phyloP scores from a whole-genome alignment of 2,888 invertebrate species.

The Caenorhabditis macrosperma region DNA sequence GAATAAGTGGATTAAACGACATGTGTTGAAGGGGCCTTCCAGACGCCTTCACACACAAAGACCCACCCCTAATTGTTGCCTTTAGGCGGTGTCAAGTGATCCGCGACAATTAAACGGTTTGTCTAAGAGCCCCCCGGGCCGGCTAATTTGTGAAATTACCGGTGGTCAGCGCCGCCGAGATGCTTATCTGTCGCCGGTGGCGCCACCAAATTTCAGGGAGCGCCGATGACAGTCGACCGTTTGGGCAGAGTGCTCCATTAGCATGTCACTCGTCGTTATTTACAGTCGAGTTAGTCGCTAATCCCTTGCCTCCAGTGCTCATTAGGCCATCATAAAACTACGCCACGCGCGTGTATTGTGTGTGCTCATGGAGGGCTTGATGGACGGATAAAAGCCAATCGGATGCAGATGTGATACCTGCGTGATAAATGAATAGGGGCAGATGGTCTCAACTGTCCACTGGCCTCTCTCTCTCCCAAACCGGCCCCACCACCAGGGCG shows the following conservation, averaged over 20 bases:
- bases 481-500: background rate
- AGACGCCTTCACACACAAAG: slow-evolving; percentile 3
- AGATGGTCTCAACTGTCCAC: background rate
- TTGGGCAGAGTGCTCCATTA: slow-evolving; percentile 26
- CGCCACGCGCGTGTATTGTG: slow-evolving; percentile 15
- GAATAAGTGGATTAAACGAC: slow-evolving; percentile 31
- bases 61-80: slow-evolving; percentile 38
- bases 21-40: slow-evolving; percentile 43
- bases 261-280: slow-evolving; percentile 33
- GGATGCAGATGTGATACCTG: background rate
- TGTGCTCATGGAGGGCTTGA: slow-evolving; percentile 23
- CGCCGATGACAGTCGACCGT: background rate
- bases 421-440: background rate
- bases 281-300: slow-evolving; percentile 22
- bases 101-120: slow-evolving; percentile 49
- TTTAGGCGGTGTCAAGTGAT: slow-evolving; percentile 51
- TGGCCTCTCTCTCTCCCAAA: background rate
- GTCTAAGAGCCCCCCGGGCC: slow-evolving; percentile 15
- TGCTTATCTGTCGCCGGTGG: background rate
- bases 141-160: slow-evolving; percentile 16
- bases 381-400: background rate
- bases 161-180: background rate
- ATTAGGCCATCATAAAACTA: slow-evolving; percentile 12
- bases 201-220: background rate
- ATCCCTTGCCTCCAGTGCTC: slow-evolving; percentile 8